Base-by-base conservation (phyloP, 2,797 vertebrate genomes). In the Hydrolagus colliei region DNA sequence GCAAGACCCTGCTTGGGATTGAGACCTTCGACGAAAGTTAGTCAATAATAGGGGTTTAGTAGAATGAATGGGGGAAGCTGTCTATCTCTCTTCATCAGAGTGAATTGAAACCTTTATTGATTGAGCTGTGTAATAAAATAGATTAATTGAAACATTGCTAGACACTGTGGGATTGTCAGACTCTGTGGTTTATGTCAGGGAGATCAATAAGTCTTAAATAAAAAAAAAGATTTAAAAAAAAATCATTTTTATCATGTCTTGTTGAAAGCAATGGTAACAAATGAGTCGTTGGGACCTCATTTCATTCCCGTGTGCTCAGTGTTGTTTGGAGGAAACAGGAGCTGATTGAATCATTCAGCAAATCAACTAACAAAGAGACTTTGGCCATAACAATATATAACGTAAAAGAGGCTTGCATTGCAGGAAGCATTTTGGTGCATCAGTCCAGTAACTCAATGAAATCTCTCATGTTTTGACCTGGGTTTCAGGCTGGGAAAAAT, bases 121-220 rank as follows among this genome's bases (percentile, higher is more conserved):
- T 68, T 84, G 65, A 71, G 65, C 32, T 41, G 79, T 84, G 79
- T 84, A 84, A 84, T 71, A 84, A 41, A 84, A 84, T 32, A 84
- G 79, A 84, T 71, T 84, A 71, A 84, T 84, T 84, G 79, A 84
- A 84, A 71, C 65, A 84, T 84, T 71, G 79, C 32, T 67, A 18
- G 79, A 71, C 79, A 84, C 65, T n/a, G 2, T 52, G 16, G 79
- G 65, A 84, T 84, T 84, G 65, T 18, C 32, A 18, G 71, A 84
- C 7, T 20, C 65, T 71, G 35, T 84, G 16, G 65, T 84, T 71
- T 71, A 68, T 71, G 79, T 35, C 41, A 13, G 32, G 79, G 11
- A 84, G 32, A 84, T 84, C 79, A 71, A 84, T 84, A 84, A 71
- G 18, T n/a, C 32, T 71, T 71, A 71, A 84, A 71, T 71, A 68